Percentiles rank a stretch among this genome's conserved stretches.
These are phyloP conservation scores for Helicoverpa assulta DNA, from an alignment of 2,888 invertebrate species.

Conservation along the genomic window DNA sequence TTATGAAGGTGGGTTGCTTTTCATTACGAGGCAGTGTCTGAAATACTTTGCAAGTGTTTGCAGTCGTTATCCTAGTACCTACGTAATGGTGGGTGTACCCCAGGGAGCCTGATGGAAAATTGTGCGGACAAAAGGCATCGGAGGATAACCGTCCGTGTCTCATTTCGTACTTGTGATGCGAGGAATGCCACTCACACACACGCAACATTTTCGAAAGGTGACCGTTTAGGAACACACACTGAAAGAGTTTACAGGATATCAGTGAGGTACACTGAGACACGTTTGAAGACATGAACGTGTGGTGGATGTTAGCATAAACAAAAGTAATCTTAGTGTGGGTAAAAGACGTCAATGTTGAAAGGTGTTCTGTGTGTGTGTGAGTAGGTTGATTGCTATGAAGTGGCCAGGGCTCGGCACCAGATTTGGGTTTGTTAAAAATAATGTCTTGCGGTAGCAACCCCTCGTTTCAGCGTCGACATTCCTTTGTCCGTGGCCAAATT, in stretches of 20 bases:
- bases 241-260: background rate
- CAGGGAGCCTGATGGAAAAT: constrained; percentile 58
- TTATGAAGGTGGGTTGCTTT: constrained; percentile 65
- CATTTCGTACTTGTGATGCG: constrained; percentile 28
- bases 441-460: constrained; percentile 47
- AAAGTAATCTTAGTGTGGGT: constrained; percentile 8
- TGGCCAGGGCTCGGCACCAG: constrained; percentile 19
- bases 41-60: constrained; percentile 71
- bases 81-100: constrained; percentile 68
- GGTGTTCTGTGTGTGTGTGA: constrained; percentile 27
- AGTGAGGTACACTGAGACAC: constrained; percentile 18
- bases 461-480: constrained; percentile 32
- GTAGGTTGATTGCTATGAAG: constrained; percentile 51
- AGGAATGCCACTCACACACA: constrained; percentile 33
- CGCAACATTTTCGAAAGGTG: background rate
- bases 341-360: constrained; percentile 13
- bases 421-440: constrained; percentile 57
- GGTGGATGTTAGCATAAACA: constrained; percentile 32
- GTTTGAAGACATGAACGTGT: constrained; percentile 32
- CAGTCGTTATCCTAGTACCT: constrained; percentile 61
- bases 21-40: constrained; percentile 61
- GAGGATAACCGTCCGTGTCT: constrained; percentile 50
- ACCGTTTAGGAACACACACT: constrained; percentile 13
- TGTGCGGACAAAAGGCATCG: constrained; percentile 57
- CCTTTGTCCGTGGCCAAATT: constrained; percentile 54